These are phyloP conservation scores for Penaeus vannamei DNA, from an alignment of 1,140 invertebrate genomes.

Conservation along the genomic window DNA sequence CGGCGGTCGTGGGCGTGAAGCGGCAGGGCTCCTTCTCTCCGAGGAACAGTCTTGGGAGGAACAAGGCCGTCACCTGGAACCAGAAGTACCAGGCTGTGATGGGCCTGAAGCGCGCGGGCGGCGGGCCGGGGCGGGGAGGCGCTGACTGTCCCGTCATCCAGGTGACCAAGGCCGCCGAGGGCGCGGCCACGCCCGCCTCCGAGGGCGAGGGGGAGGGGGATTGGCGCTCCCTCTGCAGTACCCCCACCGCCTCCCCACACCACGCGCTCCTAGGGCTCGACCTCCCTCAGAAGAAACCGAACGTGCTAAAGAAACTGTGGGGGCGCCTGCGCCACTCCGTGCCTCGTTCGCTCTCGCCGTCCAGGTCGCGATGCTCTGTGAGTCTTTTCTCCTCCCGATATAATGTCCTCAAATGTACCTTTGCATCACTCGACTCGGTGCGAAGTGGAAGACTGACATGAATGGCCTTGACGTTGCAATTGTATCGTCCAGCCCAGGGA, in stretches of 20 bases:
- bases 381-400: background rate
- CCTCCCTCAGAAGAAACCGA: background rate
- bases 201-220: background rate
- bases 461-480: too few relatives aligned
- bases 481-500: too few relatives aligned
- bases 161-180: constrained; percentile 1
- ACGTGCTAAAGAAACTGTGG: constrained; percentile 13
- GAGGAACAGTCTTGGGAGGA: constrained; percentile 8
- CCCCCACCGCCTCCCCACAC: background rate
- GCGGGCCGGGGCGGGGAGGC: background rate
- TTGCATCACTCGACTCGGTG: too few relatives aligned
- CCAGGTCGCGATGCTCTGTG: constrained; percentile 36
- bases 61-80: constrained; percentile 35
- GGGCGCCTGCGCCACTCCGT: constrained; percentile 13
- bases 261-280: background rate
- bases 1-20: background rate
- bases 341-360: constrained; percentile 12
- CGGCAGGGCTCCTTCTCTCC: constrained; percentile 29
- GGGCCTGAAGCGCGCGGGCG: background rate
- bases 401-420: too few relatives aligned
- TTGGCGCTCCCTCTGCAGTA: background rate
- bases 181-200: background rate
- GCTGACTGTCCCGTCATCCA: constrained; percentile 3
- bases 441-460: too few relatives aligned
- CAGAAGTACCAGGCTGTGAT: constrained; percentile 47